phyloP scores from a whole-genome alignment of 1,140 invertebrate species.

The Drosophila cardini region DNA sequence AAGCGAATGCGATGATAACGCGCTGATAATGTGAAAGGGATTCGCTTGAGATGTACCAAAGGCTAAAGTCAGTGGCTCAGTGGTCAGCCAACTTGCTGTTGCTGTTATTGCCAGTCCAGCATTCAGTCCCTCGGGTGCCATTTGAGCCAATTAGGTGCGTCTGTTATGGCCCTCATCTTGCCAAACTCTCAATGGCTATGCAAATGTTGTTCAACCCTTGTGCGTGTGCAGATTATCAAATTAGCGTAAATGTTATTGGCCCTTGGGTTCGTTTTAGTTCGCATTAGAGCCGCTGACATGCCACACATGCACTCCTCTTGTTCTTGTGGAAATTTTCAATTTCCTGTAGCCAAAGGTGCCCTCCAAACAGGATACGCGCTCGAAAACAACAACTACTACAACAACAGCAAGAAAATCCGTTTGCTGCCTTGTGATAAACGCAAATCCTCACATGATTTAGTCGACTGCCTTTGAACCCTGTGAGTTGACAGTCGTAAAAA shows the following conservation, averaged over 20 bases:
- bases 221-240: conserved; percentile 83
- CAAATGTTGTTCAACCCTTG: conserved; percentile 74
- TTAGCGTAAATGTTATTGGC: conserved; percentile 83
- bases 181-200: conserved; percentile 48
- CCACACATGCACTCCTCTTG: conserved; percentile 28
- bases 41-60: conserved; percentile 19
- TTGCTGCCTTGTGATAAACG: conserved; percentile 57
- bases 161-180: conserved; percentile 33
- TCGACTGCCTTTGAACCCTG: conserved; percentile 60
- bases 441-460: conserved; percentile 78
- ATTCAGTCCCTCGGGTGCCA: conserved; percentile 72
- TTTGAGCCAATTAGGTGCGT: conserved; percentile 84
- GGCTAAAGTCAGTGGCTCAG: conserved; percentile 17
- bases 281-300: conserved; percentile 54
- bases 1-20: conserved; percentile 82
- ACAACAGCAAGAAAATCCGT: neutral
- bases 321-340: conserved; percentile 76
- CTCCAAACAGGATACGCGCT: conserved; percentile 13
- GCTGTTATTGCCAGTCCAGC: conserved; percentile 14
- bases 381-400: conserved; percentile 8
- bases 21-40: conserved; percentile 74
- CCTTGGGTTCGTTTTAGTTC: conserved; percentile 53
- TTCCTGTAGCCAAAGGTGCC: conserved; percentile 62
- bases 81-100: conserved; percentile 15
- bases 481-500: conserved; percentile 69